phyloP scores from a whole-genome alignment of 2,888 invertebrate species.

The Pyrochroa serraticornis region DNA sequence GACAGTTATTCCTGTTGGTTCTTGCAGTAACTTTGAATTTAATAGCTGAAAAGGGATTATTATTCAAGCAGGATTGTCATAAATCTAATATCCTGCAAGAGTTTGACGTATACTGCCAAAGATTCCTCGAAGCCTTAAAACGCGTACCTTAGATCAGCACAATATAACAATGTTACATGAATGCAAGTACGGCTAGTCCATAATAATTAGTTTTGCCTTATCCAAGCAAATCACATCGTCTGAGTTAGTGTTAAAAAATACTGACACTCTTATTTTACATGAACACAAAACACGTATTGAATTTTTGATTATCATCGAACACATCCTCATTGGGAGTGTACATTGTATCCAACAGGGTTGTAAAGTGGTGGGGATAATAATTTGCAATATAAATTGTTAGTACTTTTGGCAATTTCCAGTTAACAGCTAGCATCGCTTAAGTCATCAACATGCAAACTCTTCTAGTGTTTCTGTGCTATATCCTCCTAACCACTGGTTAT shows the following conservation, averaged over 20 bases:
- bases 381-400: constrained; percentile 45
- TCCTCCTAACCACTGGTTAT: constrained; percentile 13
- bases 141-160: constrained; percentile 28
- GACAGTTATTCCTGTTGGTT: too few relatives aligned
- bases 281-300: constrained; percentile 48
- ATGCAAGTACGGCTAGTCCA: constrained; percentile 41
- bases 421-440: not conserved
- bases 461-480: constrained; percentile 21
- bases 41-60: too few relatives aligned
- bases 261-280: constrained; percentile 54
- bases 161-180: constrained; percentile 31
- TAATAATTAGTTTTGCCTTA: constrained; percentile 48
- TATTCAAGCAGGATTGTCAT: not conserved
- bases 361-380: constrained; percentile 40
- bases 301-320: constrained; percentile 46
- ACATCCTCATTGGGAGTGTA: constrained; percentile 46
- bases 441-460: constrained; percentile 22
- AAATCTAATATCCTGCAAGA: not conserved
- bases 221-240: constrained; percentile 50
- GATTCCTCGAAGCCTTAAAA: constrained; percentile 6
- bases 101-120: not conserved
- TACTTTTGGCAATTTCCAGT: constrained; percentile 34
- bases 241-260: constrained; percentile 53
- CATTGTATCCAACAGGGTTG: constrained; percentile 35
- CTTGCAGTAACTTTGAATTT: too few relatives aligned